These are phyloP conservation scores for Delia radicum DNA, from an alignment of 1,140 invertebrate genomes.

Conservation along the genomic window DNA sequence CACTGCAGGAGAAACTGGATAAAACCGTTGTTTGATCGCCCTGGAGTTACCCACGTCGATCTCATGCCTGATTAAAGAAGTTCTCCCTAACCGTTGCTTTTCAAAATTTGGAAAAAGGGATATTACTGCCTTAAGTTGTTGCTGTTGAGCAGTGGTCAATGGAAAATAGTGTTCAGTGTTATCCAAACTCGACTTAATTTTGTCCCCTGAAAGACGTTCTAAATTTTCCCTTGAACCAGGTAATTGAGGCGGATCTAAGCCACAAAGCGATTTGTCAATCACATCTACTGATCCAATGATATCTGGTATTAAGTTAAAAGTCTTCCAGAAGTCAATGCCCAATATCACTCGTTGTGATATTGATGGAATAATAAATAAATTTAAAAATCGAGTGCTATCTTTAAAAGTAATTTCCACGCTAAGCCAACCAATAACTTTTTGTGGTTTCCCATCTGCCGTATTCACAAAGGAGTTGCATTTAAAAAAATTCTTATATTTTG, in stretches of 20 bases:
- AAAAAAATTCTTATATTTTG: not conserved
- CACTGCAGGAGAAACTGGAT: no score
- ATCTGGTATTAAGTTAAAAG: not conserved
- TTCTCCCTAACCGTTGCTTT: not conserved
- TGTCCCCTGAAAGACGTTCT: not conserved
- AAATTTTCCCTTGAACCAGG: not conserved
- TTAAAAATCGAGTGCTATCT: not conserved
- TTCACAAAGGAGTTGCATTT: conserved; percentile 2
- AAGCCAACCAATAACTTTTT: not conserved
- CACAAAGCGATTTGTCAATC: not conserved
- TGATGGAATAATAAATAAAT: not conserved
- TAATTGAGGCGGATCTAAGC: not conserved
- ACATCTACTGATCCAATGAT: not conserved
- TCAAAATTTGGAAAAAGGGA: not conserved
- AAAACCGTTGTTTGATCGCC: not conserved
- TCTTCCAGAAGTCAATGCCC: conserved; percentile 14
- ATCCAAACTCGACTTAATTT: no score
- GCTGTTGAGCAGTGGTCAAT: not conserved
- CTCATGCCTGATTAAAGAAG: not conserved
- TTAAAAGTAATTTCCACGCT: not conserved
- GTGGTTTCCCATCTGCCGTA: conserved; percentile 7
- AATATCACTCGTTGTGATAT: not conserved
- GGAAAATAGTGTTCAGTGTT: not conserved
- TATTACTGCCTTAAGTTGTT: not conserved
- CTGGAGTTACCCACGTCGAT: not conserved